Evolutionary conservation across 1,140 invertebrate species (phyloP), one percentile per base, ranked within the genome.

Genomic region (Drosophila tani): DNA sequence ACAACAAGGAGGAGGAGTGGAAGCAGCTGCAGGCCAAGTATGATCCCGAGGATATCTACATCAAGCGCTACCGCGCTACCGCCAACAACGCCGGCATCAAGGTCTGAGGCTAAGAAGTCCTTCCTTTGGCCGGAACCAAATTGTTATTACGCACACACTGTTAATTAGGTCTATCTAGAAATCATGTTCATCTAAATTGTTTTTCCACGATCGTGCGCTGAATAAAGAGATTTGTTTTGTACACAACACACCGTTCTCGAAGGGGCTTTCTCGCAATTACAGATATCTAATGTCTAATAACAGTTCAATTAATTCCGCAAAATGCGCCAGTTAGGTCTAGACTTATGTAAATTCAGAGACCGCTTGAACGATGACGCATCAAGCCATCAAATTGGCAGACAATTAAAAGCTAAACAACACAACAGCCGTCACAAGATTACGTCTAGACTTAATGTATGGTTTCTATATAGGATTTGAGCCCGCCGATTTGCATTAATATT

Each of bases 1-100:
- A 94, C n/a, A 94, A 96, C 6, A 94, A 95, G 58, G 92, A 91
- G 2, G 93, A 94, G 0, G 82, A 94, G 53, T 96, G 95, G 95
- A 90, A 94, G 3, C 75, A 94, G 7, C 77, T 96, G 9, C 84
- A 93, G 29, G 92, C 79, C 2, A 95, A 95, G 81, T 96, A 93
- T 79, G 96, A 96, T 79, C 94, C 95, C 0, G 92, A 95, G 0
- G 93, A 94, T 1, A 87, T 93, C 19, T 96, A 94, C 87, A 93
- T 93, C 62, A 93, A 92, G 66, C 94, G 94, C 67, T 96, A 95
- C 75, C 94, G 94, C 53, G 82, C 93, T 0, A 82, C 93, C n/a
- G 95, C 95, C 17, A 17, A 59, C 6, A 19, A 74, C 0, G 73
- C 75, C n/a, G 91, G 91, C 41, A 92, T 92, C 21, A 87, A 90